Percentiles rank a stretch among this genome's conserved stretches.
phyloP scores from a whole-genome alignment of 1,140 invertebrate genomes.

The Aphidius ervi region DNA sequence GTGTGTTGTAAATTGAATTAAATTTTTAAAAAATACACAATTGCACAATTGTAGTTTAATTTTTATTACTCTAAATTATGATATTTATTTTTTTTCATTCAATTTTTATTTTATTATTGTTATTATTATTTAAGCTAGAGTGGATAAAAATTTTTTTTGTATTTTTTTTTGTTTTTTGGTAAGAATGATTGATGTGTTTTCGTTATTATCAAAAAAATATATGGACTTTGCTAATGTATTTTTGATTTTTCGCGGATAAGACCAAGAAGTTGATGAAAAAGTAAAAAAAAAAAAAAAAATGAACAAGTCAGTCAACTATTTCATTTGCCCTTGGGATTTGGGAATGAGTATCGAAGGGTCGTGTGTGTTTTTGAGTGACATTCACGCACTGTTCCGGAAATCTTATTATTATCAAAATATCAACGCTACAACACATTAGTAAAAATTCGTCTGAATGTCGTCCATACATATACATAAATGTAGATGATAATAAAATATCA shows the following conservation, averaged over 20 bases:
- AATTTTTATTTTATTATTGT: no score
- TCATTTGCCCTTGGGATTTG: neutral
- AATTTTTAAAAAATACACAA: no score
- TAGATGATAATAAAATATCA: no score
- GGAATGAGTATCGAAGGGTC: conserved; percentile 9
- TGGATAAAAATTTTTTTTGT: neutral
- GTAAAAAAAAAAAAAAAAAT: neutral
- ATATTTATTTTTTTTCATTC: no score
- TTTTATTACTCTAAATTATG: no score
- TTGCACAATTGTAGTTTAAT: no score
- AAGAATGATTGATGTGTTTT: no score
- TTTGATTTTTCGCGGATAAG: neutral
- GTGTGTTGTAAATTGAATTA: no score
- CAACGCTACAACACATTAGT: neutral
- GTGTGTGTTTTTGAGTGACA: conserved; percentile 13
- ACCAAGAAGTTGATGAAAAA: no score
- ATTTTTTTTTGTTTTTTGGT: neutral
- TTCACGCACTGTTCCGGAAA: conserved; percentile 1
- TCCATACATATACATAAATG: neutral
- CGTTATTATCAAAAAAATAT: neutral
- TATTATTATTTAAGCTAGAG: no score
- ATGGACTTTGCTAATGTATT: neutral
- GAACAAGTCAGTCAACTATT: conserved; percentile 3
- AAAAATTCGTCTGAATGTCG: conserved; percentile 6
- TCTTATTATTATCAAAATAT: conserved; percentile 9